Evolutionary conservation across 2,797 vertebrate genomes (phyloP).

Genomic region (Catostomus latipinnis): DNA sequence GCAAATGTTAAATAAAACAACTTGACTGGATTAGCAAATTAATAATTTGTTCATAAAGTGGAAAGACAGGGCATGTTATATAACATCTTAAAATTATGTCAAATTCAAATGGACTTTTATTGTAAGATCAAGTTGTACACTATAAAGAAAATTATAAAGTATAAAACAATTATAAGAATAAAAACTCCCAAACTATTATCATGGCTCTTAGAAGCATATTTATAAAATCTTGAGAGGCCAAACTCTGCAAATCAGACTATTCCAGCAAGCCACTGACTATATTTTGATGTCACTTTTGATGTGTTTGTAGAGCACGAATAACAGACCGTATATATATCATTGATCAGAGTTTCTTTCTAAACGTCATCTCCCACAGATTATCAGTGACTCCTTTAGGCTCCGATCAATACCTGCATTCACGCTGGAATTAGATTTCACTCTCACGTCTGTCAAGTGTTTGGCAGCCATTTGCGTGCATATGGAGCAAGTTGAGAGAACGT

Average conservation of each 20-base stretch:
- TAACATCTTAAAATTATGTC: neutral
- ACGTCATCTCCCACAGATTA: slow-evolving; percentile 70
- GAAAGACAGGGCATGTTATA: too few relatives aligned
- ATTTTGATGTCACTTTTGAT: slow-evolving; percentile 32
- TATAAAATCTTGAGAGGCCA: slow-evolving; percentile 21
- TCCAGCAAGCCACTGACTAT: slow-evolving; percentile 27
- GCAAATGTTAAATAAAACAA: too few relatives aligned
- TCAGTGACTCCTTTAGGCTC: slow-evolving; percentile 57
- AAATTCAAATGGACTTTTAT: too few relatives aligned
- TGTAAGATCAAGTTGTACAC: too few relatives aligned
- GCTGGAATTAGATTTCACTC: slow-evolving; percentile 68
- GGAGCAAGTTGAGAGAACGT: slow-evolving; percentile 76
- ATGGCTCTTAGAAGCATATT: slow-evolving; percentile 17
- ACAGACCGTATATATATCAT: slow-evolving; percentile 72
- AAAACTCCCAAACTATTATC: slow-evolving; percentile 31
- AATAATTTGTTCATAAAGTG: too few relatives aligned
- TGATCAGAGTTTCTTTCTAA: slow-evolving; percentile 71
- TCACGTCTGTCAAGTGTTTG: slow-evolving; percentile 74
- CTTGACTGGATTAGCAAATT: too few relatives aligned
- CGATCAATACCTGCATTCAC: slow-evolving; percentile 64
- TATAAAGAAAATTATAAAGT: too few relatives aligned
- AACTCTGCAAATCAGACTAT: slow-evolving; percentile 25
- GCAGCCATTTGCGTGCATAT: slow-evolving; percentile 85
- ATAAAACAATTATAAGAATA: slow-evolving; percentile 14
- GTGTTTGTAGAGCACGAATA: slow-evolving; percentile 65